phyloP scores from a whole-genome alignment of 2,888 invertebrate genomes.

The Zelleria hepariella region DNA sequence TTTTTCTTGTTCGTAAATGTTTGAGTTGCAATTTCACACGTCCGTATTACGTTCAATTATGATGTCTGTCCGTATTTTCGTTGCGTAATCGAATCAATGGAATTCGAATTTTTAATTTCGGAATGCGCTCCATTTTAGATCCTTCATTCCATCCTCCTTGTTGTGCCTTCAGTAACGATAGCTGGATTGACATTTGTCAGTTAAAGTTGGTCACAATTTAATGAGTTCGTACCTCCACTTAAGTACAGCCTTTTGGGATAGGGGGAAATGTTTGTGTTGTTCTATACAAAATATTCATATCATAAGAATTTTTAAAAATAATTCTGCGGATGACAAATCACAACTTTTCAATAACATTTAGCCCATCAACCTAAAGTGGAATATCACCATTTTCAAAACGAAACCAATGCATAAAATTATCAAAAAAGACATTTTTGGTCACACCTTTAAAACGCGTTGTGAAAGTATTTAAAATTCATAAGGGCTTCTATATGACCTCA shows the following conservation, averaged over 20 bases:
- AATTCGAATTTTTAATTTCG: not conserved
- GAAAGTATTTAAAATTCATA: constrained; percentile 52
- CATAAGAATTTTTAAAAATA: no score
- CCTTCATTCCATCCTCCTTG: not conserved
- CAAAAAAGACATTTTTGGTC: constrained; percentile 7
- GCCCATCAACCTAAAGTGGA: not conserved
- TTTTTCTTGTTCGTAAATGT: not conserved
- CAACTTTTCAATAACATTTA: no score
- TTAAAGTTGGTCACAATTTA: no score
- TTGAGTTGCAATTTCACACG: not conserved
- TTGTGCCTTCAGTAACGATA: no score
- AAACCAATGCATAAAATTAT: not conserved
- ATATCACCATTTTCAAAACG: not conserved
- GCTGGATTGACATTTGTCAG: no score
- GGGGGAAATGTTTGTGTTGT: no score
- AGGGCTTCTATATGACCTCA: constrained; percentile 51
- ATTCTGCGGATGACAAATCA: no score
- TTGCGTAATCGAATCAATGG: not conserved
- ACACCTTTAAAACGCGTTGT: constrained; percentile 28
- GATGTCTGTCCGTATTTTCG: not conserved
- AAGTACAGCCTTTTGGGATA: no score
- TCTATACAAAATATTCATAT: no score
- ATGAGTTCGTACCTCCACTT: no score
- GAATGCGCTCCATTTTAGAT: not conserved
- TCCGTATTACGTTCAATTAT: not conserved